Evolutionary conservation across 2,113 vertebrate species (phyloP), one percentile per base, ranked within the genome.

Genomic region (Petrocephalus microphthalmus): DNA sequence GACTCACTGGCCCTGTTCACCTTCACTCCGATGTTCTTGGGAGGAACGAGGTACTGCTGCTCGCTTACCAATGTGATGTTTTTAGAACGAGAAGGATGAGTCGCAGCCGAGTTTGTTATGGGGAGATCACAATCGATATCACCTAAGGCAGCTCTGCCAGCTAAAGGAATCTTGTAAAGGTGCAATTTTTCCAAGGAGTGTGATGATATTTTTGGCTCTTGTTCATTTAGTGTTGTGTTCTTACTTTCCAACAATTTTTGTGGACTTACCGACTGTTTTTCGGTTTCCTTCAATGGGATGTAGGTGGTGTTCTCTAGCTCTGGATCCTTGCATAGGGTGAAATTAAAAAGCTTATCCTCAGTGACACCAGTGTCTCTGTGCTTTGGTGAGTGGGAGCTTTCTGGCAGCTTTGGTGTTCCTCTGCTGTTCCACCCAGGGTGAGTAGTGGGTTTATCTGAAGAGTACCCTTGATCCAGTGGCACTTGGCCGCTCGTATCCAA

Each of bases 241-340:
- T 7, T 85, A 87, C 47, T 87, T 47, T 90, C 71, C 0, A 81
- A 17, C 0, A 47, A 90, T 85, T 89, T 87, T 83, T 85, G 71
- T 82, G 89, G 87, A 87, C 89, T 84, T 13, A 83, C 4, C 0
- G 89, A 37, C 11, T 87, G 71, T 3, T 92, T 92, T 88, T 90
- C 89, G n/a, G 91, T 89, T 85, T 93, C 95, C 91, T 92, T 94
- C 49, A 96, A 82, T 0, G 95, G 94, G 90, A 96, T 92, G 87
- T 97, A 96, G 91, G 94, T 0, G 25, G 95, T 94, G 87, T 93
- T 93, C 90, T 94, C 94, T 67, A 93, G 22, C 20, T 92, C 93
- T 91, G 7, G 93, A 11, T 91, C 92, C 2, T 91, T 91, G 78
- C 90, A 87, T 5, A 91, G 10, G 87, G 93, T 85, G 87, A 93